Conservation (phyloP, 2,888 invertebrate species). For the Nycteola revayana region DNA sequence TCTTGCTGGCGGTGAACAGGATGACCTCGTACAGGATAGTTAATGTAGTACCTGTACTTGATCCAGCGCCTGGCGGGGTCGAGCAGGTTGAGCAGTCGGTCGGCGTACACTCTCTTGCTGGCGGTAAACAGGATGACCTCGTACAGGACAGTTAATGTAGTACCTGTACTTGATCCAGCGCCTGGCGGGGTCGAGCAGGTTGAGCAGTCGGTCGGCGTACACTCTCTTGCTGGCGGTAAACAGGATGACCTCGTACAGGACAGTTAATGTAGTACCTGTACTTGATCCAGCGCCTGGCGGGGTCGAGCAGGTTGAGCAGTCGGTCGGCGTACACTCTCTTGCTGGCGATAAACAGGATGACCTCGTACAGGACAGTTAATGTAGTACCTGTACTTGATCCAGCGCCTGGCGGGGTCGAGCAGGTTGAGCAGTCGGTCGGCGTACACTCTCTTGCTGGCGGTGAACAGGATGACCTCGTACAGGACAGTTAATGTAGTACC, state of each 20-base stretch:
- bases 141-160: too few species aligned
- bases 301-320: constrained; percentile 94
- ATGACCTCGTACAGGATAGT: too few species aligned
- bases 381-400: constrained; percentile 90
- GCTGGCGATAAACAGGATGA: constrained; percentile 97
- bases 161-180: too few species aligned
- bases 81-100: constrained; percentile 94
- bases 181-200: constrained; percentile 93
- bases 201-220: constrained; percentile 96
- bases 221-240: constrained; percentile 98
- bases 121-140: constrained; percentile 98
- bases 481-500: too few species aligned
- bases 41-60: too few species aligned
- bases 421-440: constrained; percentile 96
- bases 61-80: constrained; percentile 95
- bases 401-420: constrained; percentile 92
- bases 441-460: constrained; percentile 97
- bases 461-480: constrained; percentile 97
- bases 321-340: constrained; percentile 98
- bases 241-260: constrained; percentile 94
- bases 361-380: too few species aligned
- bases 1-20: constrained; percentile 96
- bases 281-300: constrained; percentile 92
- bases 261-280: too few species aligned
- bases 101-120: constrained; percentile 97